Percentiles rank a stretch among this genome's conserved stretches.
Evolutionary conservation across 2,888 invertebrate genomes (phyloP).

Genomic region (Scaptomyza tumidula): DNA sequence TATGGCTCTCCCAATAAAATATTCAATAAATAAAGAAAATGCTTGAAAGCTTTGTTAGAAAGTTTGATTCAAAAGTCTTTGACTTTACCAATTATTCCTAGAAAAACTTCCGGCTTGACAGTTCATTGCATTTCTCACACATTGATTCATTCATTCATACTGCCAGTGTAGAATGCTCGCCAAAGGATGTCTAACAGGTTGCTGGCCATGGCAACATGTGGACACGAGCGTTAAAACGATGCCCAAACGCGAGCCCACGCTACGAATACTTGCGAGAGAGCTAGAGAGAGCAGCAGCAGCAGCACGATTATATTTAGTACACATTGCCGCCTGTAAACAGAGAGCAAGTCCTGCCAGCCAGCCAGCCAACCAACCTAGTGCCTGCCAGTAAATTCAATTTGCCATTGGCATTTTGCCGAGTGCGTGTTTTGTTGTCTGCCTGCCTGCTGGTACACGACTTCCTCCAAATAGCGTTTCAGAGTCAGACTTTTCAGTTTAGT

Average conservation of each 20-base stretch:
- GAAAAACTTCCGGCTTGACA: neutral
- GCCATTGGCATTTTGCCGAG: conserved; percentile 57
- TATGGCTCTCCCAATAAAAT: too few relatives aligned
- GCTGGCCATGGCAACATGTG: conserved; percentile 77
- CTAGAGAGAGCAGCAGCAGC: neutral
- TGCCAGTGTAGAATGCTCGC: neutral
- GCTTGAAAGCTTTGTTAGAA: too few relatives aligned
- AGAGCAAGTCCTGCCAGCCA: conserved; percentile 51
- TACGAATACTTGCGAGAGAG: conserved; percentile 9
- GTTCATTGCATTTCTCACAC: conserved; percentile 12
- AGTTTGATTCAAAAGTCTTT: neutral
- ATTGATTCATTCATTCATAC: conserved; percentile 38
- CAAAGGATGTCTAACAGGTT: conserved; percentile 69
- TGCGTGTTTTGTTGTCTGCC: conserved; percentile 2
- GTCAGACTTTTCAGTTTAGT: conserved; percentile 74
- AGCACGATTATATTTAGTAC: conserved; percentile 55
- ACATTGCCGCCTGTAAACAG: conserved; percentile 73
- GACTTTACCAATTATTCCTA: neutral
- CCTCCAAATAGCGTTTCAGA: neutral
- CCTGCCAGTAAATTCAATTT: conserved; percentile 60
- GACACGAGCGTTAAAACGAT: conserved; percentile 39
- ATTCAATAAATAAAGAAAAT: too few relatives aligned
- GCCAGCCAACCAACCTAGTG: neutral
- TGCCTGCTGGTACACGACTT: conserved; percentile 16
- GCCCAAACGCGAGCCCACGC: neutral